These are phyloP conservation scores for Perizoma affinitatum DNA, from an alignment of 2,888 invertebrate genomes.

Conservation along the genomic window DNA sequence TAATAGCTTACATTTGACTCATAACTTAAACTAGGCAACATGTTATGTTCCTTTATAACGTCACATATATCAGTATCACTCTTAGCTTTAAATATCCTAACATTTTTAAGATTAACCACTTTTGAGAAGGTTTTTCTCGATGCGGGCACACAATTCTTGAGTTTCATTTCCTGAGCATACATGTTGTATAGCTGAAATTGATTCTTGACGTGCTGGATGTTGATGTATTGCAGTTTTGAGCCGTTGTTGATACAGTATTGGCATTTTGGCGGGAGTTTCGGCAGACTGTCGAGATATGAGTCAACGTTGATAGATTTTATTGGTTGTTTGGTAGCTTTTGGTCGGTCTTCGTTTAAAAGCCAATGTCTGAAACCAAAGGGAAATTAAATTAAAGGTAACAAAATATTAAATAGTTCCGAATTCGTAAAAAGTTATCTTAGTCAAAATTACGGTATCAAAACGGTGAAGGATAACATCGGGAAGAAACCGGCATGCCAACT, in stretches of 20 bases:
- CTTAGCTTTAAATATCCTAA: constrained; percentile 64
- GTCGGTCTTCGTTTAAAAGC: constrained; percentile 46
- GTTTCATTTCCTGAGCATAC: constrained; percentile 55
- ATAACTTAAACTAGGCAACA: constrained; percentile 22
- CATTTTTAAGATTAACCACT: constrained; percentile 52
- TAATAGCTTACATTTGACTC: constrained; percentile 34
- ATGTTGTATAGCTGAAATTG: constrained; percentile 57
- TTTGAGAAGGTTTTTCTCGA: constrained; percentile 67
- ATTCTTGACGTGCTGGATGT: constrained; percentile 56
- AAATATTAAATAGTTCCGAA: no score
- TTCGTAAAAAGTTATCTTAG: no score
- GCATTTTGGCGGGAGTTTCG: constrained; percentile 57
- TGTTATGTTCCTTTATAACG: constrained; percentile 54
- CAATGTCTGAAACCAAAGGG: constrained; percentile 45
- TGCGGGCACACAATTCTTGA: constrained; percentile 45
- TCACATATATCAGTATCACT: constrained; percentile 59
- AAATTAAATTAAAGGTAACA: neutral
- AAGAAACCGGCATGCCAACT: no score
- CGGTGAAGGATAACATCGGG: no score
- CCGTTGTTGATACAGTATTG: constrained; percentile 46
- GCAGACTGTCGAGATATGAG: constrained; percentile 57
- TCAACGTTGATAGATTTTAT: constrained; percentile 56
- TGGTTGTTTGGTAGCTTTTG: constrained; percentile 48
- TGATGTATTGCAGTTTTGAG: constrained; percentile 48
- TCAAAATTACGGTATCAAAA: no score